Base-by-base conservation (phyloP, 2,113 vertebrate genomes). In the Sinocyclocheilus anshuiensis region DNA sequence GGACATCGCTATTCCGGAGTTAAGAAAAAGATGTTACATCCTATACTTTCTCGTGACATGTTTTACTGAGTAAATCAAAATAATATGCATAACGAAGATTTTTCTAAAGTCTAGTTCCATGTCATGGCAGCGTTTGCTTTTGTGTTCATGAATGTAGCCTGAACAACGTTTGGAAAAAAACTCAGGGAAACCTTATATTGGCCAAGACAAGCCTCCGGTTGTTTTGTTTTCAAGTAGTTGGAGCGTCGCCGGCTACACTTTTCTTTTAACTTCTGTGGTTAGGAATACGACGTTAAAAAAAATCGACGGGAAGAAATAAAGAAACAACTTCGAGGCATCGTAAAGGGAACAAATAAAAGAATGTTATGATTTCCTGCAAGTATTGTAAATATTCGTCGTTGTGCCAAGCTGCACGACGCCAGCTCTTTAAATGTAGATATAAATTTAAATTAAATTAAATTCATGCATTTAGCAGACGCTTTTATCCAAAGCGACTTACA, bases 191-290 rank as follows among this genome's bases (percentile, higher is more conserved):
- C 33, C 18, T 77, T 24, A 61, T 77, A 84, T 6, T 61, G 42
- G 69, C 76, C 24, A 77, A 84, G 10, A 5, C 15, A 18, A 57
- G 11, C 10, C 42, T 36, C 50, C 4, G 6, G 9, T 88, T 88
- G 88, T 89, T 89, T 81, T 86, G 85, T 61, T 89, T 79, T 80
- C 79, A 55, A 53, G 72, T 16, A 29, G 24, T 13, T 36, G 53
- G 9, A 80, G 42, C 39, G 33, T 75, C 33, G 2, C 63, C 87
- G 81, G 77, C 1, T 9, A 6, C 2, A 20, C 4, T n/a, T 59
- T 22, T 77, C 15, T 53, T 77, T 69, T 81, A 59, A 10, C 6
- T 24, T 74, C 4, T 55, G 13, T 67, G 2, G 6, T 65, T 5
- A 45, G 20, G 10, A 11, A 10, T 61, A 15, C 8, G 26, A 61